Base-by-base conservation (phyloP, 1,140 invertebrate species). In the Metaphire vulgaris region DNA sequence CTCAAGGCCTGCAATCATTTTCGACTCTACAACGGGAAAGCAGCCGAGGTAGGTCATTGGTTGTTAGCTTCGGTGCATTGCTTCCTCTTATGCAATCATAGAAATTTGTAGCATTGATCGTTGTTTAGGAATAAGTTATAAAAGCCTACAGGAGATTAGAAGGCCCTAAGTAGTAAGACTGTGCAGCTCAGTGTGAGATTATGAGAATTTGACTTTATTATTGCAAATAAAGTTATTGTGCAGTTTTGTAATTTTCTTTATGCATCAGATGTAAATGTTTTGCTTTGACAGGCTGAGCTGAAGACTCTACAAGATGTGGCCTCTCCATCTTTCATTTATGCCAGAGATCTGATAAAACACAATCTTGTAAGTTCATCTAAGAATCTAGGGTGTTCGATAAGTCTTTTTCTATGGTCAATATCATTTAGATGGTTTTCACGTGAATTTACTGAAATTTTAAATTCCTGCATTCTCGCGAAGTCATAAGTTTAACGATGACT, bases 321-420 rank as follows among this genome's bases (percentile, higher is more conserved):
- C 56, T 91, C 92, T 30, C 89, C 90, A 28, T 90, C 92, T 74
- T 93, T 92, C 80, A 93, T 90, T 66, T 98, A 94, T 85, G 94
- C 93, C 0, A 92, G 93, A 83, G 96, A 98, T 88, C 88, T 99
- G 33, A 92, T 99, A 30, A 91, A 92, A 71, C 97, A 99, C 83
- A 99, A 99, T 87, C 87, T 96, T 79, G 96, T 98, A 30, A 79
- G 82, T 79, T 26, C 14, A 26, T 65, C 16, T n/a, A 65, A 69
- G 2, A 70, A 21, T n/a, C 14, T n/a, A 29, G 14, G 14, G 15
- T 70, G 69, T 29, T 71, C 69, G 21, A 2, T 29, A 15, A 29
- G 69, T 29, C 32, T 2, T n/a, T 29, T 26, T 1, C 26, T 1
- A 1, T 1, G 69, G 1, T 2, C 15, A 1, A n/a, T n/a, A n/a